Evolutionary conservation across 2,888 invertebrate genomes (phyloP), one percentile per base, ranked within the genome.

Genomic region (Heterodera filipjevi): DNA sequence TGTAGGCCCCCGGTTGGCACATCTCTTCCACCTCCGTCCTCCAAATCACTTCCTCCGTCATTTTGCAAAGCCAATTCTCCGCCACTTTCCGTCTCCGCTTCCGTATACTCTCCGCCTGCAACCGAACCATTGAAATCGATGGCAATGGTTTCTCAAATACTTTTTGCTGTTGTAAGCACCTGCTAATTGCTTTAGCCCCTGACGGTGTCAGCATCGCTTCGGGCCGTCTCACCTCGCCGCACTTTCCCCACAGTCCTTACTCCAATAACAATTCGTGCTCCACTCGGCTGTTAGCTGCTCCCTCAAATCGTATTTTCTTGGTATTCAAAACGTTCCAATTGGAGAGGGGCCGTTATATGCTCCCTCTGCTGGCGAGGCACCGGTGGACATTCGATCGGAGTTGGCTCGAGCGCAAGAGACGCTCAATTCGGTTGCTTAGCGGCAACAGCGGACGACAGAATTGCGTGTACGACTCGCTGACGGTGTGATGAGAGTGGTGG

Each of bases 111-210:
- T 77, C 80, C 87, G 87, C 80, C n/a, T 88, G 88, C 79, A 89
- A 89, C 77, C 82, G 88, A 35, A 87, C 86, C 2, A 84, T 88
- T 22, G 80, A 84, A 30, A 78, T 84, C 59, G 80, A 77, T 27
- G 71, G 35, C 73, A 73, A 16, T 44, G 71, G 33, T 66, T 44
- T 8, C 8, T 49, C 49, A 19, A 14, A 27, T 27, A 19, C 22
- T 53, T 53, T 8, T 22, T 53, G n/a, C n/a, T n/a, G n/a, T n/a
- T n/a, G n/a, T 77, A 35, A 77, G 83, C 66, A 66, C 84, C 16
- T 70, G 85, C 39, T 83, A 49, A 49, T 19, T 49, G 49, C 19
- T 49, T 49, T 12, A 75, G 75, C 68, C 6, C 75, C 75, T 6
- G 59, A 75, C 68, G 75, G 75, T 3, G 75, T 75, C 22, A 53